Evolutionary conservation across 2,113 vertebrate genomes (phyloP), one percentile per base, ranked within the genome.

Genomic region (Gracilinanus agilis): DNA sequence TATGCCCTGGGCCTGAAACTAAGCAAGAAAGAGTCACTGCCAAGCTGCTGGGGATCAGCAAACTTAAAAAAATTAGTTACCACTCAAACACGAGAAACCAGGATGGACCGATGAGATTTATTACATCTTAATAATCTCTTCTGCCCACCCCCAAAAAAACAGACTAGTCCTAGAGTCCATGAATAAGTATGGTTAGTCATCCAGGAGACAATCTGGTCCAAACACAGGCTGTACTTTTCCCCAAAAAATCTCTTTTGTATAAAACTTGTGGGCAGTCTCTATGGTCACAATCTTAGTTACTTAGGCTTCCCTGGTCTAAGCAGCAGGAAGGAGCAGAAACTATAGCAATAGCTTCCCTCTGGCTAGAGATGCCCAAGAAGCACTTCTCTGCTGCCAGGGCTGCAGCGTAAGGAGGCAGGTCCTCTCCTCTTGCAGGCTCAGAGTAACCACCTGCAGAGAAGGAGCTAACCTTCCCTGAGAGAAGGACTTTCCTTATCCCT

Each of bases 1-100:
- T 99, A 99, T 0, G 99, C 99, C 96, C 99, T 98, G 55, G 99
- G 99, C 98, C 99, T 99, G 98, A 96, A 98, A 98, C 99, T 99
- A 97, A 98, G 96, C 83, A 67, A 93, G 55, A 89, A 29, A 94
- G 90, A 96, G 94, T 55, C 93, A 97, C 13, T 89, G 94, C 67
- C 0, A 0, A 1, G 90, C 54, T 53, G 27, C 55, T 7, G 40
- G 12, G 21, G 16, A 0, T 0, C 10, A 9, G 49, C 27, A 49
- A 88, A 88, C 88, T 94, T 55, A 27, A 23, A 92, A n/a, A 53
- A n/a, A 40, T 44, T n/a, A 55, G 58, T 40, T 27, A 53, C 61
- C 34, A 25, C 40, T 10, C 44, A 23, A 10, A 13, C 44, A 27
- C 44, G 29, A 11, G 21, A 24, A 40, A 27, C 44, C 34, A 25